Conservation (phyloP, 2,113 vertebrate species). For the Lophochroa leadbeateri region DNA sequence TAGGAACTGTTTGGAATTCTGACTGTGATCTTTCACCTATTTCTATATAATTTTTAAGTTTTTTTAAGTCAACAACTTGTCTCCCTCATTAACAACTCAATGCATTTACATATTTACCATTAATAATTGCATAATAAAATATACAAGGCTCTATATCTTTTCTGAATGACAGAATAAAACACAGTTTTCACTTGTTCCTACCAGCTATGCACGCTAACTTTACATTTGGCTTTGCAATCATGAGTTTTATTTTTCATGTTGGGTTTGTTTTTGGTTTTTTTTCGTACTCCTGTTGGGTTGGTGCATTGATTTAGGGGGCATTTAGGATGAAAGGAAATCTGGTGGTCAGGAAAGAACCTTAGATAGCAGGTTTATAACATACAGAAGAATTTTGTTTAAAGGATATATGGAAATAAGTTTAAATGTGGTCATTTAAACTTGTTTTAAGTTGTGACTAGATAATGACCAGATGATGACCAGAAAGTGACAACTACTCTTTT, state of each 20-base stretch:
- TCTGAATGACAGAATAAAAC: background rate
- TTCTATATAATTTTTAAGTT: background rate
- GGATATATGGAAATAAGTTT: background rate
- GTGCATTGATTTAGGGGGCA: fast-evolving
- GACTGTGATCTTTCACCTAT: background rate
- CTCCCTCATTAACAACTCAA: background rate
- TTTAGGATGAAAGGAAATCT: background rate
- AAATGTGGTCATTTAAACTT: background rate
- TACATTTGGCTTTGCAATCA: background rate
- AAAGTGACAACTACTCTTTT: background rate
- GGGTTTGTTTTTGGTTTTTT: background rate
- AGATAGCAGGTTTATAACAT: background rate
- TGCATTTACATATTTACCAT: background rate
- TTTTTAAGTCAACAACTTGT: background rate
- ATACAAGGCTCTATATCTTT: background rate
- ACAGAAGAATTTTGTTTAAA: background rate
- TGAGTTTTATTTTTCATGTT: background rate
- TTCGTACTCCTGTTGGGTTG: background rate
- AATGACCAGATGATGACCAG: background rate
- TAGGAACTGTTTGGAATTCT: background rate
- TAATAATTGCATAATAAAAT: background rate
- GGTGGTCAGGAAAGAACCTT: background rate
- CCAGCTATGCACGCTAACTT: background rate
- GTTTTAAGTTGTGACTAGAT: background rate
- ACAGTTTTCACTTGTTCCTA: background rate